A percentile compares a stretch with the other conserved stretches of the same genome.
Evolutionary conservation across 2,888 invertebrate genomes (phyloP).

Genomic region (Schrankia costaestrigalis): DNA sequence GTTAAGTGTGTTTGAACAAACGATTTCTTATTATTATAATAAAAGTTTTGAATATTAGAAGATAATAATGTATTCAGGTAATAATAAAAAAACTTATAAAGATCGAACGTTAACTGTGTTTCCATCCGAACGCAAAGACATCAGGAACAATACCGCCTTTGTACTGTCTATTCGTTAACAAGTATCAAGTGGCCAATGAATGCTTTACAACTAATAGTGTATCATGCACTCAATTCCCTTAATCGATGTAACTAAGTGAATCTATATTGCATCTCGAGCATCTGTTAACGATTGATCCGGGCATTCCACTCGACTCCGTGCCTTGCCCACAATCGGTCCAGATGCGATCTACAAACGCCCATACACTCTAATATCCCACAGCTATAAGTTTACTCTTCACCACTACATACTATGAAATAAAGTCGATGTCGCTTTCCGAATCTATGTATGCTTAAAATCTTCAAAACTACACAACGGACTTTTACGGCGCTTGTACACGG

Average conservation of each 20-base stretch:
- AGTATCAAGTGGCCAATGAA: constrained; percentile 13
- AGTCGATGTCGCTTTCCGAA: too few relatives aligned
- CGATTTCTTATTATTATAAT: too few relatives aligned
- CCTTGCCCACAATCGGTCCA: constrained; percentile 12
- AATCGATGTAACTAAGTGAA: constrained; percentile 45
- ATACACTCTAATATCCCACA: constrained; percentile 23
- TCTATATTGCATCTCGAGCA: constrained; percentile 40
- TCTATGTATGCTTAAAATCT: too few relatives aligned
- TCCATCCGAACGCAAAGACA: constrained; percentile 5
- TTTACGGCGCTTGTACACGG: too few relatives aligned
- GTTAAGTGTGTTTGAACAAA: too few relatives aligned
- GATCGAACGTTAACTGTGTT: too few relatives aligned
- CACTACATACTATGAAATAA: too few relatives aligned
- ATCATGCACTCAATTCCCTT: constrained; percentile 38
- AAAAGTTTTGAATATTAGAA: too few relatives aligned
- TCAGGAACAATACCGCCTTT: constrained; percentile 11
- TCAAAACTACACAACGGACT: too few relatives aligned
- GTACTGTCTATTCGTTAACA: constrained; percentile 11
- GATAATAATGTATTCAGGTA: too few relatives aligned
- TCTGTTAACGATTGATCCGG: constrained; percentile 53
- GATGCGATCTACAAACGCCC: constrained; percentile 30
- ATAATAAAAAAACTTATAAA: too few relatives aligned
- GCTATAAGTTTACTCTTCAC: constrained; percentile 20
- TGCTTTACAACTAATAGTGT: constrained; percentile 20
- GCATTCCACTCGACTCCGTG: constrained; percentile 33